A percentile compares a stretch with the other conserved stretches of the same genome.
phyloP scores from a whole-genome alignment of 2,113 vertebrate genomes.

The Elephas maximus region DNA sequence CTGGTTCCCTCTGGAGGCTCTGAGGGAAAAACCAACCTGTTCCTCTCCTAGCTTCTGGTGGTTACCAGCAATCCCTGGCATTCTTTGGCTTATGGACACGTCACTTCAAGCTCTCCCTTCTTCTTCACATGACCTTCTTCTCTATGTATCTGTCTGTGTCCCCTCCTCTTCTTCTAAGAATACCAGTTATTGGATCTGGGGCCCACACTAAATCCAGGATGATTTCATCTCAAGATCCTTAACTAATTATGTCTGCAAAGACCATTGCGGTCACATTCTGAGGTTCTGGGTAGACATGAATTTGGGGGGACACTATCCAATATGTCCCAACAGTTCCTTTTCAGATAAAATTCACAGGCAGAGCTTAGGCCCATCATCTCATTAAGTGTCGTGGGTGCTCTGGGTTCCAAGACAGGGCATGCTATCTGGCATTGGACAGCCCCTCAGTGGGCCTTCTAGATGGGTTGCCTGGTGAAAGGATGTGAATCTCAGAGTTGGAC shows the following conservation, averaged over 20 bases:
- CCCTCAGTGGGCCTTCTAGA: rapidly evolving
- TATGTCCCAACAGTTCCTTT: neutral
- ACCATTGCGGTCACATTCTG: neutral
- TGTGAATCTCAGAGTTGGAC: rapidly evolving
- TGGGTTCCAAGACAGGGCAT: neutral
- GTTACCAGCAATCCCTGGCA: neutral
- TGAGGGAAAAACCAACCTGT: neutral
- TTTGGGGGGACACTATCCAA: neutral
- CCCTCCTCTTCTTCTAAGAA: too few relatives aligned
- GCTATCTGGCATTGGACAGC: neutral
- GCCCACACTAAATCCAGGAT: neutral
- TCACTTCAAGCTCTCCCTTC: neutral
- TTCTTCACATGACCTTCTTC: neutral
- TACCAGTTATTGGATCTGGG: neutral
- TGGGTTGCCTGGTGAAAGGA: rapidly evolving
- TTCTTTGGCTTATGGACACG: neutral
- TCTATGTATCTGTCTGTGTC: neutral
- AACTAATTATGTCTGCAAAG: neutral
- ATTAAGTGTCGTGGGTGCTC: too few relatives aligned
- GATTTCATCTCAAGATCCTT: neutral
- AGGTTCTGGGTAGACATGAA: neutral
- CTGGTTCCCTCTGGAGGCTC: neutral
- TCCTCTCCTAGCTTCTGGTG: neutral
- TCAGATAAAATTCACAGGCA: neutral
- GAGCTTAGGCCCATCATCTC: neutral